A percentile compares a stretch with the other conserved stretches of the same genome.
Conservation (phyloP, 2,797 vertebrate genomes). For the Tapera naevia region DNA sequence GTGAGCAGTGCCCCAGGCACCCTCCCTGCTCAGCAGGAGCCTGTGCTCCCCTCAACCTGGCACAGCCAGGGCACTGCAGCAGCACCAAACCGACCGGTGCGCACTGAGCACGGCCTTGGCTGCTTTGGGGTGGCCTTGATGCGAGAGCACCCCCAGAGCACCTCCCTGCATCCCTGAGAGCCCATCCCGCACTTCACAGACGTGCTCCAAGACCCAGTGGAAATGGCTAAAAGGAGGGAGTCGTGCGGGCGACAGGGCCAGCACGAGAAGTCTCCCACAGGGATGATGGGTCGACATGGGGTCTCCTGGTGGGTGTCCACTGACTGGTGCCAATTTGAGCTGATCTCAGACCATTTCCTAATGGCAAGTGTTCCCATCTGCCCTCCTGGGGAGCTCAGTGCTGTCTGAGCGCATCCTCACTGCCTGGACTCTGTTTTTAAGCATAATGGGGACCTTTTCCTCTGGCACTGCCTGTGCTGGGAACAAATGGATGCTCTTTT, state of each 20-base stretch:
- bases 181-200: accelerated
- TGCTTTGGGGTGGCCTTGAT: background rate
- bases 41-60: background rate
- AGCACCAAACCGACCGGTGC: too few relatives aligned
- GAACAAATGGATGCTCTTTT: background rate
- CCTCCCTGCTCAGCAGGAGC: background rate
- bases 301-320: background rate
- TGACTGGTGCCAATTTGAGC: accelerated
- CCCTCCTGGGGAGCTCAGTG: background rate
- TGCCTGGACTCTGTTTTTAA: too few relatives aligned
- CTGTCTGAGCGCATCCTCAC: accelerated
- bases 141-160: background rate
- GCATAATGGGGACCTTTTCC: background rate
- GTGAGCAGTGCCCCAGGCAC: background rate
- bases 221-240: background rate
- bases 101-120: background rate
- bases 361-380: background rate
- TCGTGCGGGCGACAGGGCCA: background rate
- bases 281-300: accelerated
- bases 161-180: background rate
- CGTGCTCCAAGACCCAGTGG: background rate
- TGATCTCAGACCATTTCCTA: background rate
- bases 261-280: accelerated
- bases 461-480: background rate
- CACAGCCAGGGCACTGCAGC: background rate